A percentile compares a stretch with the other conserved stretches of the same genome.
These are phyloP conservation scores for Drosophila murphyi DNA, from an alignment of 1,140 invertebrate genomes.

Conservation along the genomic window DNA sequence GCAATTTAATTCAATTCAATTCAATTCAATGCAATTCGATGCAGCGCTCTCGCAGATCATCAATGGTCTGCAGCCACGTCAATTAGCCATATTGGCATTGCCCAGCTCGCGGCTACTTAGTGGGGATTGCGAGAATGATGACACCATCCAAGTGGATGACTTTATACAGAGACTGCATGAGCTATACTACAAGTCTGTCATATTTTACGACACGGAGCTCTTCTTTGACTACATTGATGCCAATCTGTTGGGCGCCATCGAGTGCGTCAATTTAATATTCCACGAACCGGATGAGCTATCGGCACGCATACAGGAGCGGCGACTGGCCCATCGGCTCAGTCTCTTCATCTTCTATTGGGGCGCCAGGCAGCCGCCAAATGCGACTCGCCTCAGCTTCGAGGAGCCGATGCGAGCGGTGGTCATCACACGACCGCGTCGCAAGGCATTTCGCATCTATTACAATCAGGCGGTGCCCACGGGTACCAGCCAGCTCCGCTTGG, in stretches of 20 bases:
- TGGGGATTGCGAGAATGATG: constrained; percentile 35
- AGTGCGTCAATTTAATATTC: constrained; percentile 79
- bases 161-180: constrained; percentile 68
- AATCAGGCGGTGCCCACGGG: constrained; percentile 87
- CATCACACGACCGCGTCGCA: constrained; percentile 69
- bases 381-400: constrained; percentile 44
- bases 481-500: constrained; percentile 85
- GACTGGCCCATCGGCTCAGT: constrained; percentile 75
- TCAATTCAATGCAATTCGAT: neutral
- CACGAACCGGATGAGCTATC: constrained; percentile 61
- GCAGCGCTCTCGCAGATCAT: constrained; percentile 78
- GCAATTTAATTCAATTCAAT: constrained; percentile 7
- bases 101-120: constrained; percentile 19
- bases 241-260: constrained; percentile 69
- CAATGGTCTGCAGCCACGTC: constrained; percentile 59
- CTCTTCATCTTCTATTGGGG: constrained; percentile 83
- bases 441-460: constrained; percentile 87
- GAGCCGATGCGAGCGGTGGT: constrained; percentile 78
- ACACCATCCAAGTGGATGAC: constrained; percentile 59
- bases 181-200: constrained; percentile 70
- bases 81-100: constrained; percentile 60
- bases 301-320: constrained; percentile 51
- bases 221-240: constrained; percentile 77
- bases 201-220: constrained; percentile 67
- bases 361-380: constrained; percentile 58